Percentiles rank a stretch among this genome's conserved stretches.
phyloP scores from a whole-genome alignment of 2,888 invertebrate species.

The Ferdinandea cuprea region DNA sequence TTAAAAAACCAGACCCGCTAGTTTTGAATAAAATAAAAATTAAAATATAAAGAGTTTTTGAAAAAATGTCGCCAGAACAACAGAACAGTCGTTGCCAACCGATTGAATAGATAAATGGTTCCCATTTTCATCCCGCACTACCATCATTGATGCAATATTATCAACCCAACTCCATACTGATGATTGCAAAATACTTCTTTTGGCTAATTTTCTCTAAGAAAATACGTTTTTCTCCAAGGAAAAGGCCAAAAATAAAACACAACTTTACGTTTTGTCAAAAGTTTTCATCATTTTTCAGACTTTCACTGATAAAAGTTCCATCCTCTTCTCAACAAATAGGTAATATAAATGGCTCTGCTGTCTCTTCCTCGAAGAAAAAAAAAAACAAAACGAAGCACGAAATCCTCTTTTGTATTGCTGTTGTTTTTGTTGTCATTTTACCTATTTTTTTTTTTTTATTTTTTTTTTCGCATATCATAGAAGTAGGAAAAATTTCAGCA shows the following conservation, averaged over 20 bases:
- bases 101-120: too few species aligned
- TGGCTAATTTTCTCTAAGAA: slow-evolving; percentile 24
- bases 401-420: too few species aligned
- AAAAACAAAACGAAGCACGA: slow-evolving; percentile 39
- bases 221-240: slow-evolving; percentile 11
- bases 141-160: too few species aligned
- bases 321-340: slow-evolving; percentile 64
- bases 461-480: slow-evolving; percentile 6
- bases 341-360: slow-evolving; percentile 72
- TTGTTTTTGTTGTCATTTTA: slow-evolving; percentile 37
- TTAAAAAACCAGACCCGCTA: too few species aligned
- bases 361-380: slow-evolving; percentile 38
- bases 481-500: slow-evolving; percentile 48
- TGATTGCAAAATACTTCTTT: slow-evolving; percentile 22
- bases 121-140: too few species aligned
- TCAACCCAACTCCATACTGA: background rate
- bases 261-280: slow-evolving; percentile 72
- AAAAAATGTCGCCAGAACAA: too few species aligned
- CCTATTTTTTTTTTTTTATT: slow-evolving; percentile 35
- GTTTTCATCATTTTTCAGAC: slow-evolving; percentile 74
- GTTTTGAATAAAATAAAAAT: too few species aligned
- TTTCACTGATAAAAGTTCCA: slow-evolving; percentile 72
- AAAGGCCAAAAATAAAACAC: slow-evolving; percentile 1
- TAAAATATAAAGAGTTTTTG: too few species aligned
- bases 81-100: too few species aligned